phyloP scores from a whole-genome alignment of 2,888 invertebrate species.

The Glyphotaelius pellucidus region DNA sequence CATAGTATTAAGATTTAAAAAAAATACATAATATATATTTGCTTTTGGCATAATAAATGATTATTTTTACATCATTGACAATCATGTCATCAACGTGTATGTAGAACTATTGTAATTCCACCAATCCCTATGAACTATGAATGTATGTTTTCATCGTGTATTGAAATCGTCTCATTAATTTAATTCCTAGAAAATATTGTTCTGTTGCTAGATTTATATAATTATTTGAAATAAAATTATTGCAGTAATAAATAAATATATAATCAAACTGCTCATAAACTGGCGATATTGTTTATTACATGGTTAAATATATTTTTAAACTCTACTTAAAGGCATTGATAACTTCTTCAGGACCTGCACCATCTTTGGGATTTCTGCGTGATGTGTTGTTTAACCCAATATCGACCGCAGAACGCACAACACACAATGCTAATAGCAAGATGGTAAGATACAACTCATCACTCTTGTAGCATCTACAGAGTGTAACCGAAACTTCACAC shows the following conservation, averaged over 20 bases:
- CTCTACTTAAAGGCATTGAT: no score
- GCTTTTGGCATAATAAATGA: background rate
- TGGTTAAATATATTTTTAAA: no score
- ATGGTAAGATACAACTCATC: background rate
- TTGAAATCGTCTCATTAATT: background rate
- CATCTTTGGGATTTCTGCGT: no score
- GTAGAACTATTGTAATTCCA: no score
- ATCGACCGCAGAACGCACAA: no score
- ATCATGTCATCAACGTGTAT: background rate
- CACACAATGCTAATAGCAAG: no score
- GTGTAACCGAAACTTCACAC: background rate
- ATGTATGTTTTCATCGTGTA: no score
- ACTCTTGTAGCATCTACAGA: background rate
- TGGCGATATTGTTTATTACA: background rate
- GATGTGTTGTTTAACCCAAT: no score
- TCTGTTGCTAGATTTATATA: slow-evolving; percentile 22
- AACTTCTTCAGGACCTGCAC: no score
- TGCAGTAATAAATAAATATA: background rate
- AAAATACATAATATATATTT: background rate
- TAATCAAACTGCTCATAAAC: background rate
- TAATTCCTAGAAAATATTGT: background rate
- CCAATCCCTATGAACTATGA: no score
- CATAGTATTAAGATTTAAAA: background rate
- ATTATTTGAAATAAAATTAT: background rate
- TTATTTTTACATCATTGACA: background rate